These are phyloP conservation scores for Semicossyphus pulcher DNA, from an alignment of 2,113 vertebrate genomes.

Conservation along the genomic window DNA sequence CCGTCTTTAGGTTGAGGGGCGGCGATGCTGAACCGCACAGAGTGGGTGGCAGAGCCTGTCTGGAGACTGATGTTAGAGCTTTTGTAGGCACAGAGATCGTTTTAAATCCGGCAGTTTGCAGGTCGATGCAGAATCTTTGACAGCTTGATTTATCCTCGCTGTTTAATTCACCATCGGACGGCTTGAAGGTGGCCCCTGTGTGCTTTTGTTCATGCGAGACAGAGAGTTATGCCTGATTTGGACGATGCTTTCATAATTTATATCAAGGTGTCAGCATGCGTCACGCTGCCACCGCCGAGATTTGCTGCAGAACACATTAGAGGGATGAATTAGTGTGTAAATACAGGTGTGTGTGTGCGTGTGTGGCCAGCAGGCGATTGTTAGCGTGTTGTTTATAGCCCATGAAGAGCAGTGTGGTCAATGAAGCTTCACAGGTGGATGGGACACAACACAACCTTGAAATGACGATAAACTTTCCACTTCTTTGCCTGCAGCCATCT, in stretches of 20 bases:
- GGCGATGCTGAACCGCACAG: conserved; percentile 2
- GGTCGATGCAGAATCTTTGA: conserved; percentile 58
- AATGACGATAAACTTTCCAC: conserved; percentile 67
- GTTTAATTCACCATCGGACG: conserved; percentile 57
- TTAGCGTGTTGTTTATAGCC: conserved; percentile 70
- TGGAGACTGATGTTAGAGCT: conserved; percentile 24
- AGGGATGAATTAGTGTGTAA: conserved; percentile 49
- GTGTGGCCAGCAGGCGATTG: conserved; percentile 50
- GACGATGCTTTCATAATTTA: conserved; percentile 69
- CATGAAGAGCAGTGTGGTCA: conserved; percentile 74
- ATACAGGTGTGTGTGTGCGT: conserved; percentile 35
- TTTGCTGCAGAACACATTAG: conserved; percentile 60
- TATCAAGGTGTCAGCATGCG: conserved; percentile 58
- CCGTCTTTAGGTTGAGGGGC: conserved; percentile 11
- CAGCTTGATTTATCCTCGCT: conserved; percentile 64
- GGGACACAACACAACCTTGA: conserved; percentile 72
- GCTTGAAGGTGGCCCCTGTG: conserved; percentile 55
- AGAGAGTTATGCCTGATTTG: conserved; percentile 60
- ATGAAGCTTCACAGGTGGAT: conserved; percentile 76
- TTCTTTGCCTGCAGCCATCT: conserved; percentile 41
- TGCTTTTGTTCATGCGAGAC: conserved; percentile 62
- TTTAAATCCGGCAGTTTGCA: conserved; percentile 64
- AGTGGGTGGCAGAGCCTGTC: conserved; percentile 41
- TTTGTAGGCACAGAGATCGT: conserved; percentile 33
- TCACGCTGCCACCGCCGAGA: conserved; percentile 39